Evolutionary conservation across 2,888 invertebrate genomes (phyloP), one percentile per base, ranked within the genome.

Genomic region (Hermaeophaga mercurialis): DNA sequence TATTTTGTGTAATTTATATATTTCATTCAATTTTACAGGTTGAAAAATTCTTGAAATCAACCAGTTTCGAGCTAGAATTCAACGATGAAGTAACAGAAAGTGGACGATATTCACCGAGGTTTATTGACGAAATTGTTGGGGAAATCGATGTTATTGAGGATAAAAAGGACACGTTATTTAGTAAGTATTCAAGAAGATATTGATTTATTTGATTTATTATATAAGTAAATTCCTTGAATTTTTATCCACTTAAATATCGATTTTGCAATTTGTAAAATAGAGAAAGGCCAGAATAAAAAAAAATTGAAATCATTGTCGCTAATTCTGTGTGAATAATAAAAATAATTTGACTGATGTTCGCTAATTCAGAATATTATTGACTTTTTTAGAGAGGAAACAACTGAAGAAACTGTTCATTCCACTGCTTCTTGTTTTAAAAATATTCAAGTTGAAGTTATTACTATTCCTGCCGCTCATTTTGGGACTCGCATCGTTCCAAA

Each of bases 101-200:
- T 3, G 90, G 90, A 0, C 79, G 88, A 46, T 89, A 90, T 59
- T 85, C 90, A 1, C 91, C 92, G 0, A 82, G 91, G 59, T 91
- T 92, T 75, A 81, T 92, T 31, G 90, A 91, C 63, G 91, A 91
- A 70, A 90, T 92, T 49, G 87, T 88, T 57, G 89, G 89, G 69
- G 92, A 92, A 76, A 85, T 91, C 5, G 91, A 92, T 72, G 84
- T 88, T 12, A 84, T 91, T 65, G 91, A 92, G 72, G 89, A 91
- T 68, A 90, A 92, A 75, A 89, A 87, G 68, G 90, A 90, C 55
- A 83, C 88, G 6, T 80, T 88, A 44, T 87, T 91, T 78, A 90
- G 92, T 92, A 80, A 87, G 89, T 84, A 54, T 28, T 15, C n/a
- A n/a, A n/a, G n/a, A n/a, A n/a, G n/a, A n/a, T n/a, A n/a, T n/a